Evolutionary conservation across 2,888 invertebrate genomes (phyloP).

Genomic region (Caenorhabditis sp.): DNA sequence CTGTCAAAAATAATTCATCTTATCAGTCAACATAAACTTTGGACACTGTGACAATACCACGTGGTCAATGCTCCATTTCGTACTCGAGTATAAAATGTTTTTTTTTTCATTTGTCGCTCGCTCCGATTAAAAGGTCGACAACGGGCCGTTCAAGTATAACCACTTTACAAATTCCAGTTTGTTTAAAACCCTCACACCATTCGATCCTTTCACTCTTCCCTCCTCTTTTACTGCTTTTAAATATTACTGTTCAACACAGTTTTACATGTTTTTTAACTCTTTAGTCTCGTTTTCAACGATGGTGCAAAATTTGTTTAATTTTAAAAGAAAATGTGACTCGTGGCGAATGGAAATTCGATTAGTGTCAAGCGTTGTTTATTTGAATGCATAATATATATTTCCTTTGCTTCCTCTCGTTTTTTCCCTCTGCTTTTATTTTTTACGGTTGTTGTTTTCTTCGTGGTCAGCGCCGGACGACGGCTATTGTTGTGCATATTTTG

Average conservation of each 20-base stretch:
- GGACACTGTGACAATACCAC: not conserved
- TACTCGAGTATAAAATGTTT: too few species aligned
- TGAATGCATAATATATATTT: not conserved
- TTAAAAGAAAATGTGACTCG: not conserved
- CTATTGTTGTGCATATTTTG: not conserved
- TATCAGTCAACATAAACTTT: not conserved
- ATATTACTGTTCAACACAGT: too few species aligned
- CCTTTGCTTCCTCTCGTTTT: not conserved
- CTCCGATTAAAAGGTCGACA: too few species aligned
- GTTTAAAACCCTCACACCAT: not conserved
- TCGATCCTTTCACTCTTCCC: not conserved
- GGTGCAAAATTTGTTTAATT: too few species aligned
- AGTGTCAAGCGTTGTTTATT: not conserved
- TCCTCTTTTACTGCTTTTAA: too few species aligned
- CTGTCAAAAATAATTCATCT: not conserved
- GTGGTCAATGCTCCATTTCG: not conserved
- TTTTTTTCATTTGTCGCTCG: too few species aligned
- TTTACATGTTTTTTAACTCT: too few species aligned
- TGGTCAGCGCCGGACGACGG: not conserved
- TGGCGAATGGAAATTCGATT: not conserved
- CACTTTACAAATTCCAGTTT: slow-evolving; percentile 1
- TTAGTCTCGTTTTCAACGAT: too few species aligned
- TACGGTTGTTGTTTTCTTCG: not conserved
- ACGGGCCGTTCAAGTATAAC: not conserved
- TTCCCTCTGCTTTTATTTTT: not conserved